Percentiles rank a stretch among this genome's conserved stretches.
These are phyloP conservation scores for Tragelaphus eurycerus DNA, from an alignment of 2,797 vertebrate species.

Conservation along the genomic window DNA sequence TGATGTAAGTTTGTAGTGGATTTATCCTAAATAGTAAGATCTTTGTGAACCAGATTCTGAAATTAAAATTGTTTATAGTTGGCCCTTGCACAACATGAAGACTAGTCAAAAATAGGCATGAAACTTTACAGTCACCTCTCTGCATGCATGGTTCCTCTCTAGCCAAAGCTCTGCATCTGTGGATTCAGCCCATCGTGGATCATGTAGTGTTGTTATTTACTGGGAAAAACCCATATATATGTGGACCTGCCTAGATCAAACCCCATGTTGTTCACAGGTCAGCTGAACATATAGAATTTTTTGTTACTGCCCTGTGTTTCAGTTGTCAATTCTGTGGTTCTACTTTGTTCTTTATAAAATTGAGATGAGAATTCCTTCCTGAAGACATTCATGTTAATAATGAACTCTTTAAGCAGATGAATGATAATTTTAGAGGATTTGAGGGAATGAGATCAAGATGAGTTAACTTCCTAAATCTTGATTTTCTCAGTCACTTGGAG, in stretches of 20 bases:
- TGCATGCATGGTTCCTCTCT: neutral
- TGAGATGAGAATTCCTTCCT: neutral
- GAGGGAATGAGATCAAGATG: neutral
- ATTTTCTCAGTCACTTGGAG: neutral
- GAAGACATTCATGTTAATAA: neutral
- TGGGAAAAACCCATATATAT: neutral
- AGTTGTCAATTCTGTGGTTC: neutral
- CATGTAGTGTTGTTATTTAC: neutral
- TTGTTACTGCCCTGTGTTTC: neutral
- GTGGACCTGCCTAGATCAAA: neutral
- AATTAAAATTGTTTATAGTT: neutral
- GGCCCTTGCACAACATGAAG: neutral
- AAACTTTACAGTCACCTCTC: neutral
- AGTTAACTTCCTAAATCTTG: neutral
- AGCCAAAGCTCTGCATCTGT: neutral
- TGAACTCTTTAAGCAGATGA: neutral
- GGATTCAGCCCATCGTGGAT: neutral
- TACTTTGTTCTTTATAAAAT: neutral
- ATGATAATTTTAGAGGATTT: neutral
- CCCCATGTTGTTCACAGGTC: neutral
- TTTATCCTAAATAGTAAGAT: neutral
- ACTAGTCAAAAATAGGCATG: neutral
- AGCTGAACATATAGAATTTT: neutral
- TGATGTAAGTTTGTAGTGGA: neutral
- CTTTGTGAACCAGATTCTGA: neutral